phyloP scores from a whole-genome alignment of 2,113 vertebrate species.

The Atractosteus spatula region DNA sequence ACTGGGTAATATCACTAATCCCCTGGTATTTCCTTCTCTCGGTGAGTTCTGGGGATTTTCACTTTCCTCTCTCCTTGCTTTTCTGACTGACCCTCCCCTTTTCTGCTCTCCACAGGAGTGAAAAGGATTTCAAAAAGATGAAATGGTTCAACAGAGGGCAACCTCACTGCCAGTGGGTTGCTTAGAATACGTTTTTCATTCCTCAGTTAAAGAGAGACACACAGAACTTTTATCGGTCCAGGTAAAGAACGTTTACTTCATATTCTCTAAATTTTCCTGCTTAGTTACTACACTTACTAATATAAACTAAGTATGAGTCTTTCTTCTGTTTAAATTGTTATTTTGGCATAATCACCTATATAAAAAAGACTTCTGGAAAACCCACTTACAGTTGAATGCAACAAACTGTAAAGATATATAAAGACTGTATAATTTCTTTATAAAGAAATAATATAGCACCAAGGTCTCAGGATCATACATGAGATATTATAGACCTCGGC shows the following conservation, averaged over 20 bases:
- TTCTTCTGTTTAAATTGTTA: too few species aligned
- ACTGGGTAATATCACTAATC: conserved; percentile 36
- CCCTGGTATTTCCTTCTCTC: conserved; percentile 41
- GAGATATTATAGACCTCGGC: too few species aligned
- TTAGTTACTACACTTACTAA: too few species aligned
- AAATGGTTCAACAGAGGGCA: conserved; percentile 14
- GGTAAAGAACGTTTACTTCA: neutral
- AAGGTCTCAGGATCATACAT: too few species aligned
- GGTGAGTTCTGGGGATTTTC: conserved; percentile 1
- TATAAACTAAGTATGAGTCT: too few species aligned
- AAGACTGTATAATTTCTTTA: too few species aligned
- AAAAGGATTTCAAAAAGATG: conserved; percentile 19
- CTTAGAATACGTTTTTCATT: neutral
- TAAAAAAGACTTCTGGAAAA: too few species aligned
- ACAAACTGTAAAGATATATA: too few species aligned
- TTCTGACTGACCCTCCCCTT: conserved; percentile 3
- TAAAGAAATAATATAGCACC: too few species aligned
- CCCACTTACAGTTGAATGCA: too few species aligned
- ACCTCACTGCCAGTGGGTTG: neutral
- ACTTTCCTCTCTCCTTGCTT: neutral
- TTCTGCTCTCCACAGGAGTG: neutral
- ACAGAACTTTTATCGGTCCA: neutral
- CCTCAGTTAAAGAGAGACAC: neutral
- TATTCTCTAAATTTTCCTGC: too few species aligned
- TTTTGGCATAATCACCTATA: too few species aligned